A percentile compares a stretch with the other conserved stretches of the same genome.
These are phyloP conservation scores for Cherax destructor DNA, from an alignment of 1,140 invertebrate species.

Conservation along the genomic window DNA sequence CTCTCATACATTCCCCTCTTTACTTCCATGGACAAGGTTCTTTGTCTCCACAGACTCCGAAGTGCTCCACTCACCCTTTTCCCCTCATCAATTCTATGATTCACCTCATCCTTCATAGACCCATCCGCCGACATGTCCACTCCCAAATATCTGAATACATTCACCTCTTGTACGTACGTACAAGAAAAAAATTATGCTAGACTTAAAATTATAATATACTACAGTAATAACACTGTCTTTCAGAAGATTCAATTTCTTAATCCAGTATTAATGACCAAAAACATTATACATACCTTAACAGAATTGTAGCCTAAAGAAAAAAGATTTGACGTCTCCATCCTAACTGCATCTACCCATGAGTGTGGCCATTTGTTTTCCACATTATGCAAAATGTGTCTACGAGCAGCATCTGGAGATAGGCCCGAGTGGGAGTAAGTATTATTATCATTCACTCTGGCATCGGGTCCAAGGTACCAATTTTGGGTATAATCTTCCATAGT, in stretches of 20 bases:
- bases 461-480: conserved; percentile 77
- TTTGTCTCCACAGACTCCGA: too few relatives aligned
- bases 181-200: neutral
- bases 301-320: conserved; percentile 76
- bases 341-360: conserved; percentile 74
- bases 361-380: conserved; percentile 10
- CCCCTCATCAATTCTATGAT: too few relatives aligned
- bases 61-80: too few relatives aligned
- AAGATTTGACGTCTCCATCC: conserved; percentile 75
- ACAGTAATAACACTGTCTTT: neutral
- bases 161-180: too few relatives aligned
- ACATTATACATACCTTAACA: conserved; percentile 53
- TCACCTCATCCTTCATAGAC: too few relatives aligned
- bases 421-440: neutral
- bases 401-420: neutral
- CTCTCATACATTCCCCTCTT: too few relatives aligned
- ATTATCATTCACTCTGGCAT: conserved; percentile 72
- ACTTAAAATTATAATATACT: neutral
- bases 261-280: neutral
- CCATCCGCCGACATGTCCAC: too few relatives aligned
- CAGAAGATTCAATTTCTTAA: neutral
- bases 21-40: too few relatives aligned
- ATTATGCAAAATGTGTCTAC: neutral
- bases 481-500: conserved; percentile 75
- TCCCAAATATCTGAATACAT: too few relatives aligned